These are phyloP conservation scores for Drosophila gaucha DNA, from an alignment of 2,888 invertebrate genomes.

Conservation along the genomic window DNA sequence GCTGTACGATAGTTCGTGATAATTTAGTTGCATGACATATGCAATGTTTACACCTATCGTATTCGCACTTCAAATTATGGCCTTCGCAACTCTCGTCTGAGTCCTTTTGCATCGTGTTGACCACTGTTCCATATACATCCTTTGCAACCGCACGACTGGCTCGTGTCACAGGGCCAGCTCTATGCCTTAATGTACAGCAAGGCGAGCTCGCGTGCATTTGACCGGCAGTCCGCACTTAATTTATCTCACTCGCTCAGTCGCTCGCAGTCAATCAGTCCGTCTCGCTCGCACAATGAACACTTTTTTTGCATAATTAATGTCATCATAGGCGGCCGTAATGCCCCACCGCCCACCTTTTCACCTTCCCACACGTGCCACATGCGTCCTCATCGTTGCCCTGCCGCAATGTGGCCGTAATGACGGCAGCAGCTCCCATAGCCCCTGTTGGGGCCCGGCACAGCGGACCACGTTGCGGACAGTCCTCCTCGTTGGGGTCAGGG, in stretches of 20 bases:
- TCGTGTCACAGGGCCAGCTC: conserved; percentile 8
- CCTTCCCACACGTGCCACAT: background rate
- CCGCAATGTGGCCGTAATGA: conserved; percentile 69
- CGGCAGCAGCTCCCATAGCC: conserved; percentile 46
- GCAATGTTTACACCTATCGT: too few species aligned
- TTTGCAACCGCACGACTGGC: background rate
- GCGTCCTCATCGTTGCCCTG: conserved; percentile 36
- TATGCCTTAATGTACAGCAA: too few species aligned
- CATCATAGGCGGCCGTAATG: conserved; percentile 67
- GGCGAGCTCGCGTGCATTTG: conserved; percentile 28
- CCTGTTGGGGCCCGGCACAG: background rate
- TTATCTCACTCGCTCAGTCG: conserved; percentile 28
- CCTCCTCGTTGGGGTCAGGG: conserved; percentile 4
- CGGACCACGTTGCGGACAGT: conserved; percentile 13
- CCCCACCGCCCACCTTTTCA: conserved; percentile 1
- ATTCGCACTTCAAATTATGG: background rate
- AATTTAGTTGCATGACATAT: too few species aligned
- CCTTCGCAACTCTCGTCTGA: background rate
- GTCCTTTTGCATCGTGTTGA: too few species aligned
- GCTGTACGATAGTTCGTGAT: background rate
- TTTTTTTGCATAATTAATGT: conserved; percentile 73
- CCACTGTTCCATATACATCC: too few species aligned
- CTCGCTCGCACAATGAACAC: conserved; percentile 6
- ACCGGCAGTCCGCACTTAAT: conserved; percentile 7
- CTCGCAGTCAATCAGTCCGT: conserved; percentile 3